phyloP scores from a whole-genome alignment of 2,888 invertebrate genomes.

The Globia sparganii region DNA sequence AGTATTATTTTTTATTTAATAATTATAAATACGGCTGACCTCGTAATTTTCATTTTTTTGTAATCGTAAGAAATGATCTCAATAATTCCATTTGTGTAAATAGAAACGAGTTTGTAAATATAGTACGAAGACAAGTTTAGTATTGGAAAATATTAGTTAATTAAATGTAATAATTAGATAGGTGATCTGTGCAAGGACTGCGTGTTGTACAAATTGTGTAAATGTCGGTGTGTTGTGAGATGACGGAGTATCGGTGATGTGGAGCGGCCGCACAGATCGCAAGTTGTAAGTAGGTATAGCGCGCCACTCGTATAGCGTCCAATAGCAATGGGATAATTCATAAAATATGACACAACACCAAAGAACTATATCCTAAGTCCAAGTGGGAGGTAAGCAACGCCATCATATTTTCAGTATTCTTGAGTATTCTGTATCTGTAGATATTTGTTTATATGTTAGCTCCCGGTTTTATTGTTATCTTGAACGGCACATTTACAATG shows the following conservation, averaged over 20 bases:
- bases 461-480: constrained; percentile 26
- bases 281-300: constrained; percentile 72
- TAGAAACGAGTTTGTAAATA: constrained; percentile 86
- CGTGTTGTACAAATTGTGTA: constrained; percentile 71
- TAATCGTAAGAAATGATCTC: constrained; percentile 89
- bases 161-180: constrained; percentile 76
- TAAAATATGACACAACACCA: constrained; percentile 88
- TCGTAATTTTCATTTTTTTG: constrained; percentile 83
- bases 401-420: constrained; percentile 88
- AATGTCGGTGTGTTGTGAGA: constrained; percentile 62
- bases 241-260: constrained; percentile 56
- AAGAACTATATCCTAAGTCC: constrained; percentile 87
- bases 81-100: constrained; percentile 90
- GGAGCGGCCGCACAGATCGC: constrained; percentile 72
- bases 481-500: constrained; percentile 15
- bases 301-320: constrained; percentile 87
- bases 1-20: constrained; percentile 88
- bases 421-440: constrained; percentile 79
- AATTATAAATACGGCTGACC: constrained; percentile 78
- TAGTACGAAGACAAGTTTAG: constrained; percentile 76
- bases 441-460: constrained; percentile 52
- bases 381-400: constrained; percentile 82
- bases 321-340: constrained; percentile 83
- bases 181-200: constrained; percentile 74
- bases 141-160: constrained; percentile 72